phyloP scores from a whole-genome alignment of 2,888 invertebrate species.

The Strigamia crassipes region DNA sequence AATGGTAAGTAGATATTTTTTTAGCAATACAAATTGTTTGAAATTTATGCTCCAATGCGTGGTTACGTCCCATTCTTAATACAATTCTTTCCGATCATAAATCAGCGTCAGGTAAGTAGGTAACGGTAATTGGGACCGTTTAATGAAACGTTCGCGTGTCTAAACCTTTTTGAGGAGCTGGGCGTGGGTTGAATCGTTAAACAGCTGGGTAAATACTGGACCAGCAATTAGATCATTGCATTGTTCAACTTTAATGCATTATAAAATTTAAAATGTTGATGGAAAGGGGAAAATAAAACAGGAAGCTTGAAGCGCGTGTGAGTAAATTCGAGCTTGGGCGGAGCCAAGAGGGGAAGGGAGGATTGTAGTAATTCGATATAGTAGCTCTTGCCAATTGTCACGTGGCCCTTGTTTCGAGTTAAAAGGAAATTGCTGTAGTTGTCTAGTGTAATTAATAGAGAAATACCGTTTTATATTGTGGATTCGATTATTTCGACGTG shows the following conservation, averaged over 20 bases:
- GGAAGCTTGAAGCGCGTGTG: neutral
- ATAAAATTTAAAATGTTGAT: neutral
- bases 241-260: neutral
- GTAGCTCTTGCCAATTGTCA: neutral
- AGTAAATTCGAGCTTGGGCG: neutral
- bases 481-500: neutral
- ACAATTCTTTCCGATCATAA: neutral
- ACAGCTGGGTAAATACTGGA: neutral
- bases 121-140: conserved; percentile 1
- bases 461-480: neutral
- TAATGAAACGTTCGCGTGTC: conserved; percentile 22
- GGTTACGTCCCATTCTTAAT: neutral
- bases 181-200: neutral
- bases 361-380: neutral
- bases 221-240: neutral
- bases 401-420: neutral
- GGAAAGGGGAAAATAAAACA: neutral
- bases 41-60: neutral
- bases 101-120: neutral
- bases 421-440: conserved; percentile 21
- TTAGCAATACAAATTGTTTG: neutral
- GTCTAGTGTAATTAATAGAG: neutral
- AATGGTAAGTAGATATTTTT: too few relatives aligned
- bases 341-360: neutral
- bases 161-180: neutral